phyloP scores from a whole-genome alignment of 2,888 invertebrate species.

The Osmoderma eremita region DNA sequence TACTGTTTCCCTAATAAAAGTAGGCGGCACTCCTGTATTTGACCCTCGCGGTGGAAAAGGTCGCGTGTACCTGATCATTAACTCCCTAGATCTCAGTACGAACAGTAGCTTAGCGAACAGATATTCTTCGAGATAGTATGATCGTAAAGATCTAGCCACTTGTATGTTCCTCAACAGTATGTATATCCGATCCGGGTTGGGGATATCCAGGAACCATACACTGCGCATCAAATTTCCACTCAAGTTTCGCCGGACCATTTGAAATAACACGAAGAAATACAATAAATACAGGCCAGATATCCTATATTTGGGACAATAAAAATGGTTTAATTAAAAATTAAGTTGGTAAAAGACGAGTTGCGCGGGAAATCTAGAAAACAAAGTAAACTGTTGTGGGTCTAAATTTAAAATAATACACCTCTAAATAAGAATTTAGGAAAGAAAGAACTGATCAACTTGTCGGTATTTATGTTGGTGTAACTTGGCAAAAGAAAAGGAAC shows the following conservation, averaged over 20 bases:
- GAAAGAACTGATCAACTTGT: too few relatives aligned
- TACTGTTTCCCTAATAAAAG: too few relatives aligned
- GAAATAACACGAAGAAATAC: slow-evolving; percentile 71
- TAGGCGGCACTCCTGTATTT: background rate
- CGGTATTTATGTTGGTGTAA: too few relatives aligned
- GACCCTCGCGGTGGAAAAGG: background rate
- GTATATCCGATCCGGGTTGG: slow-evolving; percentile 54
- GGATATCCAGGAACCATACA: slow-evolving; percentile 48
- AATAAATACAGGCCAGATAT: slow-evolving; percentile 75
- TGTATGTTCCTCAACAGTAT: slow-evolving; percentile 56
- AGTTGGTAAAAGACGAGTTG: background rate
- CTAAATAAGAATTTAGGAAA: too few relatives aligned
- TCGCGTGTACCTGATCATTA: slow-evolving; percentile 52
- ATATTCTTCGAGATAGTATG: slow-evolving; percentile 71
- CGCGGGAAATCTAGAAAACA: background rate
- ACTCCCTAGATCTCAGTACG: slow-evolving; percentile 70
- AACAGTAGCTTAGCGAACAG: slow-evolving; percentile 73
- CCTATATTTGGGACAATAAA: slow-evolving; percentile 62
- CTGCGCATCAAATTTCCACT: slow-evolving; percentile 37
- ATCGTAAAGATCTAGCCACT: slow-evolving; percentile 67
- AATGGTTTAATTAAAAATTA: background rate
- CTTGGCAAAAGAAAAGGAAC: too few relatives aligned
- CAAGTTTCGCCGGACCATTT: slow-evolving; percentile 67
- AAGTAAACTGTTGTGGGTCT: background rate
- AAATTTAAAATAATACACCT: too few relatives aligned